phyloP scores from a whole-genome alignment of 2,797 vertebrate species.

The Salmo trutta region DNA sequence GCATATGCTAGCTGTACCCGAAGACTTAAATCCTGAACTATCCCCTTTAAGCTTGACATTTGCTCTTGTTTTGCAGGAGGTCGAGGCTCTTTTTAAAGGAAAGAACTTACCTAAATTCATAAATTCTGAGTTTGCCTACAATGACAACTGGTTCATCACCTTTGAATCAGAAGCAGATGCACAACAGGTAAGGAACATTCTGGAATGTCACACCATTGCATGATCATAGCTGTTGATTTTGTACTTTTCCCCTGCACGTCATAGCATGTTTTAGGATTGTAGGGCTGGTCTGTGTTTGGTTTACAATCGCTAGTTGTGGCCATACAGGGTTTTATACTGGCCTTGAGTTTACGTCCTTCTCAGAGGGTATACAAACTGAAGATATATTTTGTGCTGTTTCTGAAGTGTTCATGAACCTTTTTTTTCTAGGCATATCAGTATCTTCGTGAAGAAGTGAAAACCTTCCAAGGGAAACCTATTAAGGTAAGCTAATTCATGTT shows the following conservation, averaged over 20 bases:
- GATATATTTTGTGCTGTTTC: background rate
- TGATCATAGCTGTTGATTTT: background rate
- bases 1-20: too few relatives aligned
- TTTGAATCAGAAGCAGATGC: slow-evolving; percentile 98
- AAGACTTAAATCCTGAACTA: too few relatives aligned
- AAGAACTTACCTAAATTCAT: slow-evolving; percentile 97
- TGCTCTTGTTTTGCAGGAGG: slow-evolving; percentile 79
- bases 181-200: slow-evolving; percentile 83
- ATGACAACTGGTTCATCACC: slow-evolving; percentile 99
- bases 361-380: background rate
- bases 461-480: slow-evolving; percentile 98
- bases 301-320: background rate
- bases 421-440: slow-evolving; percentile 92
- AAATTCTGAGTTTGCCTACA: slow-evolving; percentile 99
- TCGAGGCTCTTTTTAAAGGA: slow-evolving; percentile 95
- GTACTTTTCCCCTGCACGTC: background rate
- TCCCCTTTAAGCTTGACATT: background rate
- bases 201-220: background rate
- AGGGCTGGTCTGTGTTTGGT: background rate
- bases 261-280: background rate
- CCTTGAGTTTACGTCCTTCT: background rate
- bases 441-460: slow-evolving; percentile 98
- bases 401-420: background rate
- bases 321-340: background rate
- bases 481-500: slow-evolving; percentile 77